A percentile compares a stretch with the other conserved stretches of the same genome.
Conservation (phyloP, 2,113 vertebrate species). For the Syngnathoides biaculeatus region DNA sequence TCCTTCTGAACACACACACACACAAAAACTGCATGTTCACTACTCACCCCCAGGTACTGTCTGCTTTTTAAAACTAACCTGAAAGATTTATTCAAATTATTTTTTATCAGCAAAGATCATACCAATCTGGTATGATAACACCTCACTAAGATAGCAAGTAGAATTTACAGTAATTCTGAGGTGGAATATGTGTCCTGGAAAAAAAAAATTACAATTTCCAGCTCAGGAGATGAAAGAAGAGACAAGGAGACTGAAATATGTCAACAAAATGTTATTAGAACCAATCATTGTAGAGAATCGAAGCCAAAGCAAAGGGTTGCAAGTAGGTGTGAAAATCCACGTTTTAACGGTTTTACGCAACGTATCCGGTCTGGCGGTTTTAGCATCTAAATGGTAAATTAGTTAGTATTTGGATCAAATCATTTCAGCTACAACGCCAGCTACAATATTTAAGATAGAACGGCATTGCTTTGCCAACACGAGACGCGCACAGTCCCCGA, state of each 20-base stretch:
- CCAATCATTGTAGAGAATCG: constrained; percentile 37
- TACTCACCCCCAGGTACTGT: constrained; percentile 17
- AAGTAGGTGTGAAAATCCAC: constrained; percentile 18
- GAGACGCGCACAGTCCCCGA: constrained; percentile 19
- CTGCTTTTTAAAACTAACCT: constrained; percentile 27
- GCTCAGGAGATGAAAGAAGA: constrained; percentile 6
- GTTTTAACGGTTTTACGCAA: constrained; percentile 49
- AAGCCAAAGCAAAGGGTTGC: constrained; percentile 19
- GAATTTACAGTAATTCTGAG: constrained; percentile 23
- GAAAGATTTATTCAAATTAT: constrained; percentile 48
- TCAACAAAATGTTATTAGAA: constrained; percentile 46
- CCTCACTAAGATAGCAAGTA: constrained; percentile 18
- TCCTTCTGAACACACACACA: constrained; percentile 8
- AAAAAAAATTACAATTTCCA: neutral
- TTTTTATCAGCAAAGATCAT: constrained; percentile 32
- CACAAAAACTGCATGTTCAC: neutral
- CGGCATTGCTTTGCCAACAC: constrained; percentile 38
- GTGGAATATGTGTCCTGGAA: constrained; percentile 11
- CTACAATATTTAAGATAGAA: constrained; percentile 16
- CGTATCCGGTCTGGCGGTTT: constrained; percentile 19
- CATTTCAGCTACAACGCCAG: neutral
- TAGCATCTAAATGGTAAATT: constrained; percentile 26
- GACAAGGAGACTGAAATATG: neutral
- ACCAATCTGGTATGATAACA: constrained; percentile 26
- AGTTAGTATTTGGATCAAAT: constrained; percentile 18